Percentiles rank a stretch among this genome's conserved stretches.
These are phyloP conservation scores for Bos indicus DNA, from an alignment of 2,113 vertebrate species.

Conservation along the genomic window DNA sequence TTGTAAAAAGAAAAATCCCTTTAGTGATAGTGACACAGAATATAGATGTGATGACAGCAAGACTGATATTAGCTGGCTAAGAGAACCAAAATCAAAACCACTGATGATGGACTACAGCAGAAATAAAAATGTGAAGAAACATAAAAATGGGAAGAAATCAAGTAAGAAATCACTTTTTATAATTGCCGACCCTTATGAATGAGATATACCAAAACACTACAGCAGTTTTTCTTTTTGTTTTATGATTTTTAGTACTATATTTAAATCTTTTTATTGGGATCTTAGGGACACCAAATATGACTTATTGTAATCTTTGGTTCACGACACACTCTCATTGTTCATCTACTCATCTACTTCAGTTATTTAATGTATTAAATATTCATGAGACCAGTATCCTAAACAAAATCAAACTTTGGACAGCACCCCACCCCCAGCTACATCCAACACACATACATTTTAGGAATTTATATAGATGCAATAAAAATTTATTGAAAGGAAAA, in stretches of 20 bases:
- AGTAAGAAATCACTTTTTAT: constrained; percentile 70
- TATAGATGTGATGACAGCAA: constrained; percentile 80
- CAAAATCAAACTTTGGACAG: neutral
- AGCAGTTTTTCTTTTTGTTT: neutral
- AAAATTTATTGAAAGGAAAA: neutral
- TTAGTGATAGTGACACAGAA: constrained; percentile 93
- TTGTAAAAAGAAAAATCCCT: constrained; percentile 85
- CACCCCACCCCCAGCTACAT: neutral
- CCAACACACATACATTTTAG: neutral
- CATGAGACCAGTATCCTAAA: neutral
- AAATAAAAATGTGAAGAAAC: constrained; percentile 69
- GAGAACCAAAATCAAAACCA: constrained; percentile 83
- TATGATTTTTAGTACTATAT: neutral
- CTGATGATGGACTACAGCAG: constrained; percentile 86
- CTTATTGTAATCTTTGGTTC: neutral
- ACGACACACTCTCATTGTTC: neutral
- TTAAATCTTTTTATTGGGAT: neutral
- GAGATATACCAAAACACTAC: neutral
- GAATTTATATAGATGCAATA: neutral
- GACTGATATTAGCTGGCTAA: constrained; percentile 90
- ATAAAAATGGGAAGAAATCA: constrained; percentile 26
- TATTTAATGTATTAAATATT: neutral
- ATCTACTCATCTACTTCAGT: neutral
- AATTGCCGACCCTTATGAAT: neutral
- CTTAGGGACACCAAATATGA: neutral